Evolutionary conservation across 2,888 invertebrate species (phyloP), one percentile per base, ranked within the genome.

Genomic region (Oligia latruncula): DNA sequence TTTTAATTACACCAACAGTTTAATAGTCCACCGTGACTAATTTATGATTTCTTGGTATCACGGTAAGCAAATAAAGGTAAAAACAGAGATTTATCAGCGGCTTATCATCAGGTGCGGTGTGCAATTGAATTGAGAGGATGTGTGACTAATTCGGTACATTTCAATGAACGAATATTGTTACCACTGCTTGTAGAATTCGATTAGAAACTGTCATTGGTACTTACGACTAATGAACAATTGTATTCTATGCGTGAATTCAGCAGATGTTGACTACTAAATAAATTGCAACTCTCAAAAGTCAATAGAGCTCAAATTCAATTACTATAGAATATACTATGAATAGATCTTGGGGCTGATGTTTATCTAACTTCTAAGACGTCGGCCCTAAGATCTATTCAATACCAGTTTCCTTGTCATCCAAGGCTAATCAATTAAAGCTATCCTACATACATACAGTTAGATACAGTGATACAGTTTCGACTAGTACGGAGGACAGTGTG

Each of bases 101-200:
- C 62, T 84, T 74, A 71, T 71, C 74, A n/a, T 43, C 20, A 29
- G 9, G 60, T 40, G n/a, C 35, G 0, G 17, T 40, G 20, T 20
- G 40, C 15, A 64, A 49, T 13, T 55, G 1, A 64, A 77, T 76
- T 62, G 65, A 65, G 49, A 71, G 67, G 81, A 85, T 49, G 55
- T 83, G 46, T 81, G 85, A 76, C 68, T 75, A 85, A 85, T 72
- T 58, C 3, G 20, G 13, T 71, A 65, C 58, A 72, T 75, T 72
- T 35, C 58, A 74, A 74, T 80, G 43, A 68, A 84, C 29, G 15
- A 60, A n/a, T 64, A 46, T 46, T 83, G 5, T 55, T 35, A 52
- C 20, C 62, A 20, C 20, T 66, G 40, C 23, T 55, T 29, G 35
- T 17, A 40, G 43, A 17, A 70, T 70, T 78, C 23, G 23, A 73